These are phyloP conservation scores for Trachymyrmex cornetzi DNA, from an alignment of 1,140 invertebrate genomes.

Conservation along the genomic window DNA sequence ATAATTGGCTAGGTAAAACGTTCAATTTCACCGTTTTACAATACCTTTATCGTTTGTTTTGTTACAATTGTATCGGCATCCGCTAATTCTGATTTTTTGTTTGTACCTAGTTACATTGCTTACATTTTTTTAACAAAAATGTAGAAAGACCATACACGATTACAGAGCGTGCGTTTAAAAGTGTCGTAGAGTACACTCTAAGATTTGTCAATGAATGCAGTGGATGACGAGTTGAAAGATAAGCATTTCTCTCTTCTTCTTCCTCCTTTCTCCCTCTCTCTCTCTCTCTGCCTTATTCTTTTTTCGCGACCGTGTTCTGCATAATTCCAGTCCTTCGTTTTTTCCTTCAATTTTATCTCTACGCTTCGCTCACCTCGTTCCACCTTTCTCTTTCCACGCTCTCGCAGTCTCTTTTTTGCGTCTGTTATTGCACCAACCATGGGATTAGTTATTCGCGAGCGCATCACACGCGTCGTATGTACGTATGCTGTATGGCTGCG, in stretches of 20 bases:
- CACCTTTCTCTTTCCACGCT: conserved; percentile 1
- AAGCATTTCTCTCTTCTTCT: conserved; percentile 10
- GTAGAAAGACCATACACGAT: background rate
- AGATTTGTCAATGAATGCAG: background rate
- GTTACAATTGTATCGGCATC: background rate
- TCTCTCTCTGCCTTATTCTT: background rate
- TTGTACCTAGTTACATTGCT: background rate
- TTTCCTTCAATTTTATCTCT: conserved; percentile 48
- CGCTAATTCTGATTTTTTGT: conserved; percentile 13
- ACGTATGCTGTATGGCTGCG: background rate
- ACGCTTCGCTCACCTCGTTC: background rate
- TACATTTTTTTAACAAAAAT: conserved; percentile 25
- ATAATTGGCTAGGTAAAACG: conserved; percentile 25
- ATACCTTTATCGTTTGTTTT: conserved; percentile 34
- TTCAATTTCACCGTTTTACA: conserved; percentile 12
- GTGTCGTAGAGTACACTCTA: background rate
- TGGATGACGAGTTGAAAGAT: conserved; percentile 32
- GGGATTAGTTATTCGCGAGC: conserved; percentile 39
- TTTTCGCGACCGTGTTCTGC: background rate
- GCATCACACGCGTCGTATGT: conserved; percentile 5
- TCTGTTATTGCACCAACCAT: conserved; percentile 44
- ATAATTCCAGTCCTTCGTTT: conserved; percentile 47
- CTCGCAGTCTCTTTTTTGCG: conserved; percentile 3
- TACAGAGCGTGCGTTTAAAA: background rate
- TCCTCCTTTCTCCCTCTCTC: background rate